Evolutionary conservation across 2,888 invertebrate genomes (phyloP), one percentile per base, ranked within the genome.

Genomic region (Dicycla oo): DNA sequence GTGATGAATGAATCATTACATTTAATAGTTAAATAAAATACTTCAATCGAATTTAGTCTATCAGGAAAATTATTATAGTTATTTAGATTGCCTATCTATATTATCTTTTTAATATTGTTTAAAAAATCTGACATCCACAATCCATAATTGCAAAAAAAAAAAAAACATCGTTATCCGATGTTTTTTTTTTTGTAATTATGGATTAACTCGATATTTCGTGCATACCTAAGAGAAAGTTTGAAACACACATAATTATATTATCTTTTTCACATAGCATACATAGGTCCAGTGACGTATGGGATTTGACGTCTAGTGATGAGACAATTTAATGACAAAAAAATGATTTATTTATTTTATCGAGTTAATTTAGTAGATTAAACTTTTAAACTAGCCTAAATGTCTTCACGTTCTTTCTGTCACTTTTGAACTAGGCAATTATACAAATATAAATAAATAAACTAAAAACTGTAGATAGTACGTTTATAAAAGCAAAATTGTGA

Each of bases 1-100:
- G 11, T 5, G 2, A 13, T 26, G 13, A 26, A 49, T 73, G 47
- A 75, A 38, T 73, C 56, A 75, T 13, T 2, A 5, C 18, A 40
- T 11, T 72, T n/a, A 18, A 0, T 26, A 3, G 20, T 15, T 30
- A 40, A 34, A 47, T 71, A 8, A 30, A 23, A 45, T 34, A n/a
- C n/a, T n/a, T n/a, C n/a, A n/a, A n/a, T n/a, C n/a, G n/a, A n/a
- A n/a, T n/a, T n/a, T n/a, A n/a, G n/a, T n/a, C n/a, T n/a, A n/a
- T n/a, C n/a, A n/a, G n/a, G n/a, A n/a, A n/a, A n/a, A n/a, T n/a
- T n/a, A n/a, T n/a, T n/a, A n/a, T n/a, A n/a, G n/a, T n/a, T n/a
- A n/a, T n/a, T n/a, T n/a, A n/a, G n/a, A n/a, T n/a, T n/a, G n/a
- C n/a, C n/a, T n/a, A n/a, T n/a, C n/a, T n/a, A n/a, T n/a, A n/a